phyloP scores from a whole-genome alignment of 2,797 vertebrate species.

The Catharus ustulatus region DNA sequence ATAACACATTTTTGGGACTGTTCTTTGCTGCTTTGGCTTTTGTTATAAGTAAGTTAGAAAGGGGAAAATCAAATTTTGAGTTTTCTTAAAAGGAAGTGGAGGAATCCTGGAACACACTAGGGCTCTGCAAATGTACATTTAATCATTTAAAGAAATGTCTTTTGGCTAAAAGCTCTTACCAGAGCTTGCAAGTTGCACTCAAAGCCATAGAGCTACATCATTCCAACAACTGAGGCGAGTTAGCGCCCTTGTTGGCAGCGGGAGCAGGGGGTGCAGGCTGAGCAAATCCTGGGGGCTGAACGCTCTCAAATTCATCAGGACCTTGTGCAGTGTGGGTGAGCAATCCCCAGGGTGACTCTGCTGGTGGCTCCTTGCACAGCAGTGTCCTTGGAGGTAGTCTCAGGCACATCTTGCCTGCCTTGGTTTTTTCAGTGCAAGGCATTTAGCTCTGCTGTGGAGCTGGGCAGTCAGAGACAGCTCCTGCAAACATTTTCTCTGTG shows the following conservation, averaged over 20 bases:
- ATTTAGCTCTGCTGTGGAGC: neutral
- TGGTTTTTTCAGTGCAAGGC: neutral
- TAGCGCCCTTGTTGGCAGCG: conserved; percentile 37
- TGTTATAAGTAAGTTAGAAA: conserved; percentile 56
- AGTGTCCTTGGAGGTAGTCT: neutral
- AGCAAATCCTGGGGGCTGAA: neutral
- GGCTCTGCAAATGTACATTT: conserved; percentile 58
- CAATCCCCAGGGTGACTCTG: neutral
- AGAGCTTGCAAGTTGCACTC: conserved; percentile 11
- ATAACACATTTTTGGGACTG: conserved; percentile 63
- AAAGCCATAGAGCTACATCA: neutral
- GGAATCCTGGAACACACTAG: conserved; percentile 62
- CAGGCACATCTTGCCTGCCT: neutral
- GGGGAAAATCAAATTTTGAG: conserved; percentile 53
- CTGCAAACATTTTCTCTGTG: neutral
- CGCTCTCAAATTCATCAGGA: neutral
- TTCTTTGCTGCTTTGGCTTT: conserved; percentile 58
- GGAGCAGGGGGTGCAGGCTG: neutral
- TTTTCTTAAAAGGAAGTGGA: conserved; percentile 63
- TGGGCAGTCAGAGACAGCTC: neutral
- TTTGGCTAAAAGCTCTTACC: conserved; percentile 58
- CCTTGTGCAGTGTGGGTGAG: neutral
- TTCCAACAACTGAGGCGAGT: conserved; percentile 63
- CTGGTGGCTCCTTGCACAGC: neutral
- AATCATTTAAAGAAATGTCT: conserved; percentile 66